A percentile compares a stretch with the other conserved stretches of the same genome.
Conservation (phyloP, 2,888 invertebrate species). For the Caenorhabditis doughertyi region DNA sequence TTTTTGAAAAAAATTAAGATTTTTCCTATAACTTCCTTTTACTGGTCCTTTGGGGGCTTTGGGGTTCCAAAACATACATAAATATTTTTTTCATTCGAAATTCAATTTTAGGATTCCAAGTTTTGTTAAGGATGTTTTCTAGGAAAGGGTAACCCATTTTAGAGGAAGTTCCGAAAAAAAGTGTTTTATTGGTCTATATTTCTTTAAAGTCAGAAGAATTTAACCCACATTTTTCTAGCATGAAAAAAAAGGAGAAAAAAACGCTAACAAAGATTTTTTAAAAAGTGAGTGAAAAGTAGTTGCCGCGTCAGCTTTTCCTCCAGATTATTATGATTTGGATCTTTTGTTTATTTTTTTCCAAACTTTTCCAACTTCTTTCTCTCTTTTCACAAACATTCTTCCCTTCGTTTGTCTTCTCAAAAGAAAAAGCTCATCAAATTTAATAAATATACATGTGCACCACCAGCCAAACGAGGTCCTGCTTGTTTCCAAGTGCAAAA, state of each 20-base stretch:
- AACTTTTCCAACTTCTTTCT: constrained; percentile 7
- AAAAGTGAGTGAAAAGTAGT: constrained; percentile 9
- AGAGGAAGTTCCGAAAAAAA: no score
- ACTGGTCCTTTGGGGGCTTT: constrained; percentile 15
- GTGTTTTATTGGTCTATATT: no score
- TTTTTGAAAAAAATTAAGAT: not conserved
- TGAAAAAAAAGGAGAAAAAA: not conserved
- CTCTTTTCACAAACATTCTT: not conserved
- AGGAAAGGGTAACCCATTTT: not conserved
- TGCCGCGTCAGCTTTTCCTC: not conserved
- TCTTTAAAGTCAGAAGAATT: no score
- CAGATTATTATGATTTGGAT: constrained; percentile 43
- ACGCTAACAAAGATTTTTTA: not conserved
- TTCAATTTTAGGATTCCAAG: constrained; percentile 21
- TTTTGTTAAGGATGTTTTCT: not conserved
- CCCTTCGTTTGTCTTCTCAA: not conserved
- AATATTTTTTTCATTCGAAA: constrained; percentile 22
- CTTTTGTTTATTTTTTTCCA: constrained; percentile 47
- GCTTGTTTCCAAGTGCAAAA: not conserved
- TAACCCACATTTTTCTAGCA: not conserved
- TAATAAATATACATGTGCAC: constrained; percentile 41
- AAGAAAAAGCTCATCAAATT: constrained; percentile 24
- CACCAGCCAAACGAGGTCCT: not conserved
- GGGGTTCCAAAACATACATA: not conserved
- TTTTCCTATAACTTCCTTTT: constrained; percentile 3